Evolutionary conservation across 1,140 invertebrate species (phyloP).

Genomic region (Zaprionus ghesquierei): DNA sequence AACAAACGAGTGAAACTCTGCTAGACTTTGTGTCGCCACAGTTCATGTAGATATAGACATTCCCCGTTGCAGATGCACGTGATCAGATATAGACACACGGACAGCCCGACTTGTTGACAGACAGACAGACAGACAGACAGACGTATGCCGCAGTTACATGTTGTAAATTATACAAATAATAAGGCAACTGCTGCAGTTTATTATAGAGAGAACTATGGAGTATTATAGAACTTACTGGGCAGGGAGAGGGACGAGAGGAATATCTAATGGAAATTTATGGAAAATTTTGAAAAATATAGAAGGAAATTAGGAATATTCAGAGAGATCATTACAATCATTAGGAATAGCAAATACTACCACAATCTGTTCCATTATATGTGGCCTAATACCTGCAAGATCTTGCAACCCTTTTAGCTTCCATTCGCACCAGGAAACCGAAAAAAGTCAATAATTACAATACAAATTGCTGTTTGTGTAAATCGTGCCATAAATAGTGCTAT

Average conservation of each 20-base stretch:
- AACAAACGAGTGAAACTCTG: slow-evolving; percentile 48
- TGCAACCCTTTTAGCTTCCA: slow-evolving; percentile 14
- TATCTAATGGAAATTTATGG: neutral
- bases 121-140: slow-evolving; percentile 35
- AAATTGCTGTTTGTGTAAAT: slow-evolving; percentile 63
- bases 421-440: slow-evolving; percentile 3
- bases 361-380: too few relatives aligned
- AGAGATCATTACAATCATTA: too few relatives aligned
- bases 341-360: too few relatives aligned
- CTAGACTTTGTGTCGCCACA: slow-evolving; percentile 65
- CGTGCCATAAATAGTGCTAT: slow-evolving; percentile 54
- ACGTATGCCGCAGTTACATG: slow-evolving; percentile 48
- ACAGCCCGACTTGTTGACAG: slow-evolving; percentile 16
- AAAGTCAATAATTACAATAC: slow-evolving; percentile 66
- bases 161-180: slow-evolving; percentile 72
- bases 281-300: neutral
- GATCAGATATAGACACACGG: slow-evolving; percentile 13
- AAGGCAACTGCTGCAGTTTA: slow-evolving; percentile 37
- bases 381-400: neutral
- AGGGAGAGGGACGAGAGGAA: neutral
- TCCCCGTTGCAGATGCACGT: slow-evolving; percentile 7
- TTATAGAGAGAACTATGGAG: too few relatives aligned
- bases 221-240: neutral
- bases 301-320: neutral
- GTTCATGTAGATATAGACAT: slow-evolving; percentile 2